phyloP scores from a whole-genome alignment of 1,140 invertebrate species.

The Matsumurasca onukii region DNA sequence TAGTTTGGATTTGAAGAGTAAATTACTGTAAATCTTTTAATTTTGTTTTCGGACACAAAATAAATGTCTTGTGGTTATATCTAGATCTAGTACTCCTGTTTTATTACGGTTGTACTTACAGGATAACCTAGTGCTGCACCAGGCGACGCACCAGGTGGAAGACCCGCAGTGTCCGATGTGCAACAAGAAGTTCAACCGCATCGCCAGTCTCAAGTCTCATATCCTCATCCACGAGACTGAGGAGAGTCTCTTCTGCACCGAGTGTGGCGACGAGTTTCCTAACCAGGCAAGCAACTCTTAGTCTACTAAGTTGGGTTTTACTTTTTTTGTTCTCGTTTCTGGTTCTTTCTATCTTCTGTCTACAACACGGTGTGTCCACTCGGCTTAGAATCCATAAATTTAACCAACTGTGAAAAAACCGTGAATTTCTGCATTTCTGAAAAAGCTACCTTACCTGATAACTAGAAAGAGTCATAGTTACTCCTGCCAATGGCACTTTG shows the following conservation, averaged over 20 bases:
- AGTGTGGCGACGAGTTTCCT: conserved; percentile 68
- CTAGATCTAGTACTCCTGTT: no score
- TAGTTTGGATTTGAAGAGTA: no score
- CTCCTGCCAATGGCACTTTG: no score
- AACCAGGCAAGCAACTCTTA: conserved; percentile 52
- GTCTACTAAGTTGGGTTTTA: not conserved
- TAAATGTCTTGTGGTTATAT: no score
- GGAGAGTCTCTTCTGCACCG: conserved; percentile 65
- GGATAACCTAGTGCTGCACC: conserved; percentile 61
- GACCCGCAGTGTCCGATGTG: conserved; percentile 65
- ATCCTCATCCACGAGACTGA: conserved; percentile 67
- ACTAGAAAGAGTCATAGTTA: no score
- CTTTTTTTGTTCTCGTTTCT: not conserved
- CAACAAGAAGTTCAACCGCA: conserved; percentile 59
- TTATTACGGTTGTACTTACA: conserved; percentile 44
- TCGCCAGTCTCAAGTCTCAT: conserved; percentile 71
- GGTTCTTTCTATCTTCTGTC: not conserved
- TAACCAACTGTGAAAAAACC: no score
- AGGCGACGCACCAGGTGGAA: conserved; percentile 58
- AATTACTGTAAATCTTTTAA: no score
- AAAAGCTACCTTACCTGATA: no score
- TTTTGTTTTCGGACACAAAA: no score
- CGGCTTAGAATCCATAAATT: no score
- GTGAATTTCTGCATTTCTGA: no score
- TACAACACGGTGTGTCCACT: not conserved